These are phyloP conservation scores for Stigmatopora argus DNA, from an alignment of 2,113 vertebrate species.

Conservation along the genomic window DNA sequence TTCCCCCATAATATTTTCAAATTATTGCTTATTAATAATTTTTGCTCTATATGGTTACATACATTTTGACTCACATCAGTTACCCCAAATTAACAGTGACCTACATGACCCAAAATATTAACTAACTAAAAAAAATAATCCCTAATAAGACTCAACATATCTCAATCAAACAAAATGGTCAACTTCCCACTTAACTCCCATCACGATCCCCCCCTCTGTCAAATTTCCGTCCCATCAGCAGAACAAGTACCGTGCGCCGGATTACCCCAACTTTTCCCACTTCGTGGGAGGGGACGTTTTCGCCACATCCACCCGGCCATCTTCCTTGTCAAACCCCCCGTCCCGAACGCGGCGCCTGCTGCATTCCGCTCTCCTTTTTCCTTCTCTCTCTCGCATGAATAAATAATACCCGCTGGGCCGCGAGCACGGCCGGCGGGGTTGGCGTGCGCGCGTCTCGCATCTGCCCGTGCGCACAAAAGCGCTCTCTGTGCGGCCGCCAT, in stretches of 20 bases:
- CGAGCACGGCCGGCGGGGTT: constrained; percentile 45
- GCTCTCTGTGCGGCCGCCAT: constrained; percentile 57
- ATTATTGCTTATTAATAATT: too few species aligned
- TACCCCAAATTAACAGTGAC: too few species aligned
- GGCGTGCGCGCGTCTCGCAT: constrained; percentile 39
- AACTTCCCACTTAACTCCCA: neutral
- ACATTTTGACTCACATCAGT: too few species aligned
- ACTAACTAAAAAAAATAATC: too few species aligned
- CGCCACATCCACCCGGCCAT: neutral
- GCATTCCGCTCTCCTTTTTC: neutral
- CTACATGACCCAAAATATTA: too few species aligned
- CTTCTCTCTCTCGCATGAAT: constrained; percentile 47
- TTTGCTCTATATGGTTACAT: too few species aligned
- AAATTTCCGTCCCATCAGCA: neutral
- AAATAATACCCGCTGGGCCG: constrained; percentile 61
- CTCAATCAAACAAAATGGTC: neutral
- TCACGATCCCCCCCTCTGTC: neutral
- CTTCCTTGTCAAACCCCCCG: neutral
- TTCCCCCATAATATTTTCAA: too few species aligned
- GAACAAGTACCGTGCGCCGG: neutral
- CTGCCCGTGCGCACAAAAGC: constrained; percentile 63
- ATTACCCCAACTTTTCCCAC: neutral
- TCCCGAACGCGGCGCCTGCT: neutral
- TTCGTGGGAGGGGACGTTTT: neutral
- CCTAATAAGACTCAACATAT: too few species aligned